A percentile compares a stretch with the other conserved stretches of the same genome.
Evolutionary conservation across 2,113 vertebrate species (phyloP).

Genomic region (Dipodomys spectabilis): DNA sequence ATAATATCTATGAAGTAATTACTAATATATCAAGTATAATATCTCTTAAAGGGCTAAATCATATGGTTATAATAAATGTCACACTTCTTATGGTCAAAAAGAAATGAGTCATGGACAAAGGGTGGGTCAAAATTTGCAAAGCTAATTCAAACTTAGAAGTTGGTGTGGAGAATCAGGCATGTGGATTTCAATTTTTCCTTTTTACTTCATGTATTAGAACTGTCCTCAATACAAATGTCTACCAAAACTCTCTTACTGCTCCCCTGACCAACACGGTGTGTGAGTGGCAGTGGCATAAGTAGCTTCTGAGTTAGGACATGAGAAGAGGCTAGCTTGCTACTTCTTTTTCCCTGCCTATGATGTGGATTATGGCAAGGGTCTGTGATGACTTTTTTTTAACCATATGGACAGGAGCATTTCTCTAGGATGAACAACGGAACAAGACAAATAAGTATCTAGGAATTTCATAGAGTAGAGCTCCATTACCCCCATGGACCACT

Average conservation of each 20-base stretch:
- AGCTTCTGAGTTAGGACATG: neutral
- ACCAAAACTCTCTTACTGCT: neutral
- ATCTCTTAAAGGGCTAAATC: neutral
- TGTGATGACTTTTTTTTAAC: neutral
- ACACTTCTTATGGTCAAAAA: neutral
- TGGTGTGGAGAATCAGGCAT: neutral
- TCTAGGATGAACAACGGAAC: neutral
- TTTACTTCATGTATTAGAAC: neutral
- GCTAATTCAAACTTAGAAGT: neutral
- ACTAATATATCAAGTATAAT: slow-evolving; percentile 3
- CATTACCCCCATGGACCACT: neutral
- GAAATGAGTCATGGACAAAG: neutral
- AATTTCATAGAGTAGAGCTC: neutral
- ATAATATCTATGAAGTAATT: neutral
- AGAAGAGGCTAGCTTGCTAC: neutral
- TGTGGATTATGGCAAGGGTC: too few relatives aligned
- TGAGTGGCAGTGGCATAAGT: neutral
- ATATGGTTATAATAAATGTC: neutral
- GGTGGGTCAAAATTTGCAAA: neutral
- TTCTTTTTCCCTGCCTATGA: neutral
- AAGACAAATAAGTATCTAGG: neutral
- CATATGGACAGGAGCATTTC: neutral
- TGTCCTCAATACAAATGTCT: neutral
- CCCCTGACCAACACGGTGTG: fast-evolving
- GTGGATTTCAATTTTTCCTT: neutral